phyloP scores from a whole-genome alignment of 1,140 invertebrate species.

The Hormaphis cornu region DNA sequence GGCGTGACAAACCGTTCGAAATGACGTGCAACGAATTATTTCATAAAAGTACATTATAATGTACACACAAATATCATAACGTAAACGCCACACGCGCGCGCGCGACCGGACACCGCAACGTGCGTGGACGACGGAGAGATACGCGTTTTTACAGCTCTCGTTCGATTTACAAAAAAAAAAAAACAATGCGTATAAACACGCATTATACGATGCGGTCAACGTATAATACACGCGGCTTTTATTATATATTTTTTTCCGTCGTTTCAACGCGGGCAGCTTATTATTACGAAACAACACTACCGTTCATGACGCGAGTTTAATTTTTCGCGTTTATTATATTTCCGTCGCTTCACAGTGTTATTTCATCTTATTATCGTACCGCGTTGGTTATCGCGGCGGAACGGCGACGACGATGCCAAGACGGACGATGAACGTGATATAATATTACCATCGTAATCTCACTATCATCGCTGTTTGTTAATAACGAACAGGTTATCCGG shows the following conservation, averaged over 20 bases:
- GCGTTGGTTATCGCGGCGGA: not conserved
- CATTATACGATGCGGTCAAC: not conserved
- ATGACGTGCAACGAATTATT: not conserved
- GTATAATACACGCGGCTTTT: not conserved
- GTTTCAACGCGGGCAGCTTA: not conserved
- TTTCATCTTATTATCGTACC: not conserved
- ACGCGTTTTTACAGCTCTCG: not conserved
- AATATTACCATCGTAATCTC: not conserved
- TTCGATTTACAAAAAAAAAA: too few species aligned
- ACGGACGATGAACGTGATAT: not conserved
- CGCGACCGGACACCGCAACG: too few species aligned
- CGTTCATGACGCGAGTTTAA: conserved; percentile 12
- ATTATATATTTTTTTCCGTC: not conserved
- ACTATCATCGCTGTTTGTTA: not conserved
- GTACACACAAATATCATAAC: not conserved
- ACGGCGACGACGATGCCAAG: not conserved
- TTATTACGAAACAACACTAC: conserved; percentile 12
- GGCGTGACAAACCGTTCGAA: conserved; percentile 4
- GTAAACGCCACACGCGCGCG: not conserved
- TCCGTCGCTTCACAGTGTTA: conserved; percentile 17
- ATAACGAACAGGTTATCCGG: not conserved
- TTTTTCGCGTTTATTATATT: conserved; percentile 14
- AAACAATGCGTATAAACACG: not conserved
- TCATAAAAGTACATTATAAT: not conserved
- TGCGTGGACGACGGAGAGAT: too few species aligned